These are phyloP conservation scores for Atethmia centrago DNA, from an alignment of 2,888 invertebrate genomes.

Conservation along the genomic window DNA sequence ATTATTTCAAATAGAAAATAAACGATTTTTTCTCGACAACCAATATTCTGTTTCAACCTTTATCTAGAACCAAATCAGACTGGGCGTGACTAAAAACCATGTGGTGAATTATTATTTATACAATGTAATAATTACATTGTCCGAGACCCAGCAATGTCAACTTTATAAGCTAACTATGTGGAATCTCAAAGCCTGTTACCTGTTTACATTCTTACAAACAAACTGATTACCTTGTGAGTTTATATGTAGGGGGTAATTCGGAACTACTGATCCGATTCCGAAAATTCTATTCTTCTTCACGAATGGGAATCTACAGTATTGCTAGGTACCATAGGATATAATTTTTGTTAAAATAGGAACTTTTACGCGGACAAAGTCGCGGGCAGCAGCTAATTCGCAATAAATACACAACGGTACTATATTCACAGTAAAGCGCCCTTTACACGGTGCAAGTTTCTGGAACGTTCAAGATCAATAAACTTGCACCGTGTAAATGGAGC, in stretches of 20 bases:
- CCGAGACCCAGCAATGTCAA: neutral
- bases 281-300: too few species aligned
- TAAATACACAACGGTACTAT: neutral
- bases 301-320: too few species aligned
- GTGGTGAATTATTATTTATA: neutral
- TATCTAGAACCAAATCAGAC: neutral
- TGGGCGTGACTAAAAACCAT: neutral
- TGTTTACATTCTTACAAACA: neutral
- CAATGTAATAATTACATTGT: too few species aligned
- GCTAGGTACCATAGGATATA: too few species aligned
- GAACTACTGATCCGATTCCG: too few species aligned
- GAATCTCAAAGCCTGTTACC: neutral
- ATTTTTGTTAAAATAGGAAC: too few species aligned
- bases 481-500: too few species aligned
- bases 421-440: neutral
- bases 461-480: too few species aligned
- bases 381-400: neutral
- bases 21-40: neutral
- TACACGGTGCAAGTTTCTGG: too few species aligned
- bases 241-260: too few species aligned
- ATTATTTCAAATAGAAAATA: neutral
- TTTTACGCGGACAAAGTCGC: too few species aligned
- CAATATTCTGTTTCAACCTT: neutral
- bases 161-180: neutral
- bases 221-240: neutral